These are phyloP conservation scores for Eulemur rufifrons DNA, from an alignment of 2,113 vertebrate species.

Conservation along the genomic window DNA sequence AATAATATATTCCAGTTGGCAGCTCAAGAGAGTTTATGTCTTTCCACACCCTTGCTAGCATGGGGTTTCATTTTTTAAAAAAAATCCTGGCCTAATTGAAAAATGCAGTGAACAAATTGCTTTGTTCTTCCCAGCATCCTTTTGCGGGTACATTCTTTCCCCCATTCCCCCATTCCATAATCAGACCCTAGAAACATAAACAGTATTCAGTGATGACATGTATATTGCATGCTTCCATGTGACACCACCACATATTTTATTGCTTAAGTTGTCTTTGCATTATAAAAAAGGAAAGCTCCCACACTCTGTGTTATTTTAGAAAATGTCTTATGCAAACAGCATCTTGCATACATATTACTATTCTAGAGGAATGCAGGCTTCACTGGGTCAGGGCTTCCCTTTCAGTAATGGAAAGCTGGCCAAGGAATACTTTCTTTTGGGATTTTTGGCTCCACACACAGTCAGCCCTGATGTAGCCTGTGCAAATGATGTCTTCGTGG, in stretches of 20 bases:
- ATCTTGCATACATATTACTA: background rate
- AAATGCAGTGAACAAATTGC: background rate
- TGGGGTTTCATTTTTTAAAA: background rate
- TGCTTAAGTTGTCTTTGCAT: conserved; percentile 36
- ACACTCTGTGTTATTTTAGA: background rate
- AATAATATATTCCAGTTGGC: background rate
- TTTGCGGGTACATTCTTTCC: background rate
- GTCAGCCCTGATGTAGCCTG: background rate
- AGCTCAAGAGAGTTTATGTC: background rate
- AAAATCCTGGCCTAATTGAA: background rate
- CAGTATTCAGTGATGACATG: background rate
- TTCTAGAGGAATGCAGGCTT: background rate
- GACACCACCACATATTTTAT: background rate
- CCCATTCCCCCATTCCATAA: background rate
- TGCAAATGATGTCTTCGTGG: background rate
- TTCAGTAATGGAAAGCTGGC: background rate
- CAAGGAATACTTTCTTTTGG: background rate
- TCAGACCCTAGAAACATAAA: conserved; percentile 1
- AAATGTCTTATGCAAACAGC: background rate
- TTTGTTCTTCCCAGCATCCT: background rate
- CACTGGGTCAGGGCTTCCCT: background rate
- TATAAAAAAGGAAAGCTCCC: background rate
- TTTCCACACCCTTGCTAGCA: background rate
- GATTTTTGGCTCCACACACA: background rate
- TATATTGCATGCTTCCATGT: background rate